Evolutionary conservation across 1,140 invertebrate genomes (phyloP).

Genomic region (Drosophila quadrilineata): DNA sequence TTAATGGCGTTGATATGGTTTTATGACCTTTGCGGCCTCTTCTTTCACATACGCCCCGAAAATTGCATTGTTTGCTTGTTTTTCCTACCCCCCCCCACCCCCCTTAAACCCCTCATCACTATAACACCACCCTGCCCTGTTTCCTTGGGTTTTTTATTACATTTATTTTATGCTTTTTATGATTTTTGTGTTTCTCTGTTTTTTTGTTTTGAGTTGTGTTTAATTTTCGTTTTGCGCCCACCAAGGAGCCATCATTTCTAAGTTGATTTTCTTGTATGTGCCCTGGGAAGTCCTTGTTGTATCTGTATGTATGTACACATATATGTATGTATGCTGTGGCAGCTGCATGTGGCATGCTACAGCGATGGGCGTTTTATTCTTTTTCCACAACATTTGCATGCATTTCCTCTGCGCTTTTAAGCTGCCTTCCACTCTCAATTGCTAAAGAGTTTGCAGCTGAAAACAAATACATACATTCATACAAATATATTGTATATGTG

Average conservation of each 20-base stretch:
- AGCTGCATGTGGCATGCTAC: neutral
- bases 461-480: constrained; percentile 30
- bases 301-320: no score
- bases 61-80: constrained; percentile 74
- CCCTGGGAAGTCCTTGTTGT: neutral
- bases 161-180: constrained; percentile 79
- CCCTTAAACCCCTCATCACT: no score
- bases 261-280: constrained; percentile 74
- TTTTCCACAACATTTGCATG: constrained; percentile 27
- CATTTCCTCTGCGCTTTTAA: neutral
- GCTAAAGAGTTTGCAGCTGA: constrained; percentile 15
- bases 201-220: constrained; percentile 41
- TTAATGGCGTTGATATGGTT: constrained; percentile 80
- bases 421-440: no score
- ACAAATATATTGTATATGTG: no score
- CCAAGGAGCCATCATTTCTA: constrained; percentile 74
- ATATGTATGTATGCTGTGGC: neutral
- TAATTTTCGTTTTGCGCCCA: constrained; percentile 62
- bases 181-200: constrained; percentile 65
- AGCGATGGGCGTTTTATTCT: neutral
- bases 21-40: constrained; percentile 79
- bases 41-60: constrained; percentile 77
- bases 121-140: no score
- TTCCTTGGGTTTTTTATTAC: constrained; percentile 55
- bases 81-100: no score